Conservation (phyloP, 1,140 invertebrate genomes). For the Caenorhabditis briggsae region DNA sequence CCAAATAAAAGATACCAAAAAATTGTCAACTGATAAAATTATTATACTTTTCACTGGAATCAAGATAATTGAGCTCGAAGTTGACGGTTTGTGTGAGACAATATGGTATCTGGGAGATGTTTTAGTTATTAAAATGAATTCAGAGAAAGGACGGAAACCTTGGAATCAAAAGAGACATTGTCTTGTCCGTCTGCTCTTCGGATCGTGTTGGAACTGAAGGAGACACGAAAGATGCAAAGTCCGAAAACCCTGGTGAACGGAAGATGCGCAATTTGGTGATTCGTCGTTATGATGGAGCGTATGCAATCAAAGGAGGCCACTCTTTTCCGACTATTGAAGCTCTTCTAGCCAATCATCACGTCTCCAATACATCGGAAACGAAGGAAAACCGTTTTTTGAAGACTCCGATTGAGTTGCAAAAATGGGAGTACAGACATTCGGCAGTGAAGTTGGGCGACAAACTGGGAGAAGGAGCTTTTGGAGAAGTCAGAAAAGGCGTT, state of each 20-base stretch:
- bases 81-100: too few species aligned
- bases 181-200: conserved; percentile 10
- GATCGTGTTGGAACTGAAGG: background rate
- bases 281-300: background rate
- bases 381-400: conserved; percentile 38
- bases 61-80: too few species aligned
- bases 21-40: background rate
- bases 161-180: conserved; percentile 32
- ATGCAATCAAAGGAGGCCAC: background rate
- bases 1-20: background rate
- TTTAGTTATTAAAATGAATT: background rate
- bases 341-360: conserved; percentile 36
- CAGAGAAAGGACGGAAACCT: conserved; percentile 24
- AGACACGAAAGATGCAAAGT: conserved; percentile 8
- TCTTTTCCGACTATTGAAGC: conserved; percentile 22
- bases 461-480: conserved; percentile 53
- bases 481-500: conserved; percentile 35
- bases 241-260: background rate
- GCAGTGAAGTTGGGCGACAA: conserved; percentile 26
- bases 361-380: background rate
- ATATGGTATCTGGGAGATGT: too few species aligned
- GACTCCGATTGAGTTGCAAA: conserved; percentile 9
- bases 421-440: conserved; percentile 28
- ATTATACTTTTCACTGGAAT: too few species aligned
- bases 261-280: background rate